A percentile compares a stretch with the other conserved stretches of the same genome.
These are phyloP conservation scores for Drosophila parthenogenetica DNA, from an alignment of 2,888 invertebrate genomes.

Conservation along the genomic window DNA sequence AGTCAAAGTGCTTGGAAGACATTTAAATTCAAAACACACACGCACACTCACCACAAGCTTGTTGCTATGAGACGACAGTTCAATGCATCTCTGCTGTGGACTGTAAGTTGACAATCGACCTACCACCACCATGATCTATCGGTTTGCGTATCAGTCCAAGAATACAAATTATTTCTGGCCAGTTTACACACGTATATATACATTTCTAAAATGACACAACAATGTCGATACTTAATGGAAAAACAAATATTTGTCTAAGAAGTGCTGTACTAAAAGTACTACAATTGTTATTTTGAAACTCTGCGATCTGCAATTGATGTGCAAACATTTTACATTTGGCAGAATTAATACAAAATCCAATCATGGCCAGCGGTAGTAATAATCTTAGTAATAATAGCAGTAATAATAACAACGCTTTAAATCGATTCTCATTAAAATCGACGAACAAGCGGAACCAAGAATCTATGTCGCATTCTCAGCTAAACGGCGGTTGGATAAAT, in stretches of 20 bases:
- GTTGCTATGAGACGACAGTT: slow-evolving; percentile 8
- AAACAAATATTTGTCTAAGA: slow-evolving; percentile 23
- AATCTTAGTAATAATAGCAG: slow-evolving; percentile 43
- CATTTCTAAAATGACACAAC: slow-evolving; percentile 19
- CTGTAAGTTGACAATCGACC: slow-evolving; percentile 13
- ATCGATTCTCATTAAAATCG: slow-evolving; percentile 76
- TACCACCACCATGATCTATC: slow-evolving; percentile 41
- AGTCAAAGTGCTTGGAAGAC: slow-evolving; percentile 28
- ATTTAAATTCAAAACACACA: slow-evolving; percentile 70
- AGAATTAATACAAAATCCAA: slow-evolving; percentile 15
- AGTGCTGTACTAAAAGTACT: slow-evolving; percentile 14
- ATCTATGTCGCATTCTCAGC: slow-evolving; percentile 91
- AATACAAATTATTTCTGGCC: slow-evolving; percentile 15
- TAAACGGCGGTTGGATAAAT: slow-evolving; percentile 94
- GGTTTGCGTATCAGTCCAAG: background rate
- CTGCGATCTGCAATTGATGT: slow-evolving; percentile 18
- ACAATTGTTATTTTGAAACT: background rate
- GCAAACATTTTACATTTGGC: slow-evolving; percentile 17
- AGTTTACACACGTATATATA: slow-evolving; percentile 16
- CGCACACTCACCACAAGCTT: slow-evolving; percentile 10
- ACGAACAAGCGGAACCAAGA: slow-evolving; percentile 91
- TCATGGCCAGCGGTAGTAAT: slow-evolving; percentile 61
- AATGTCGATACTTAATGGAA: slow-evolving; percentile 25
- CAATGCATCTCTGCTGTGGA: slow-evolving; percentile 32
- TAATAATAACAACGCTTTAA: slow-evolving; percentile 69